Evolutionary conservation across 1,140 invertebrate species (phyloP), one percentile per base, ranked within the genome.

Genomic region (Drosophila bifasciata): DNA sequence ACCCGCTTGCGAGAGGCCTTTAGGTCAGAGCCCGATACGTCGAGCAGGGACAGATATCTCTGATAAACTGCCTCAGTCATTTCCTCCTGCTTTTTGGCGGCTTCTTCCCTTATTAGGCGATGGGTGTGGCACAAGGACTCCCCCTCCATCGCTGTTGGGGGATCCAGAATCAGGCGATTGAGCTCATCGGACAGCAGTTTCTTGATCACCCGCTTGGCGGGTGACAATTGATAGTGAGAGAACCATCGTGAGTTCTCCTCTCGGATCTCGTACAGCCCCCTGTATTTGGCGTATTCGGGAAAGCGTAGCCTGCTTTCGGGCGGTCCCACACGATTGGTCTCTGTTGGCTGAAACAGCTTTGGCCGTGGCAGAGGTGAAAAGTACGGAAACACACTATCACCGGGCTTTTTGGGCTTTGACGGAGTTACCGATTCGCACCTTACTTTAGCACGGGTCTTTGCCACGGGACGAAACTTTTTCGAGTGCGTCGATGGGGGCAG

Each of bases 401-500:
- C 3, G 32, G 9, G 5, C 9, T 63, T 0, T 11, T 63, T 0
- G 9, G 8, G 13, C 1, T 6, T 1, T 6, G 7, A 13, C 13
- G 13, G 1, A 4, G 19, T 7, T 7, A n/a, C 17, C 2, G 7
- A 1, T 13, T n/a, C 0, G 6, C 3, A 1, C 4, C 36, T 19
- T 44, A 21, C 2, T 7, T 25, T 16, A 5, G 1, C 0, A 2
- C 16, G 3, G 5, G 43, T n/a, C n/a, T n/a, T n/a, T n/a, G n/a
- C 8, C 9, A 36, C 2, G 36, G 13, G 1, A 0, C 17, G 36
- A 17, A 25, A 28, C n/a, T 75, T 81, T 16, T 48, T 78, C 0
- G 77, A 59, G 2, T 61, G 46, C 5, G 59, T 32, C 0, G 58
- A 19, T 9, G 64, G 61, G 13, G 88, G 89, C 46, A 90, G 45